A percentile compares a stretch with the other conserved stretches of the same genome.
Conservation (phyloP, 1,140 invertebrate species). For the Orussus abietinus region DNA sequence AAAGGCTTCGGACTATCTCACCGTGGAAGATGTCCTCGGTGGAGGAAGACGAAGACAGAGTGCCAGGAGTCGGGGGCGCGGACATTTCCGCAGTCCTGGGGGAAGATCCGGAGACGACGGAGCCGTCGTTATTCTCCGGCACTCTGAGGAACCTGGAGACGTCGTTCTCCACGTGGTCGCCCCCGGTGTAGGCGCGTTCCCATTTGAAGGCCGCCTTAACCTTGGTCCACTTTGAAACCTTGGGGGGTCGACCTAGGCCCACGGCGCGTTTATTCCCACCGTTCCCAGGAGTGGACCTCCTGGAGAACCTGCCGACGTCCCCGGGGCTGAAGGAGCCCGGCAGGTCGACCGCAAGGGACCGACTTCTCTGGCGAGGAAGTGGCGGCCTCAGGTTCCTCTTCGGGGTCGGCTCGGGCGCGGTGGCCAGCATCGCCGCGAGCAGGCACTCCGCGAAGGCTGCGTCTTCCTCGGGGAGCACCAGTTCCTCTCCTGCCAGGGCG, state of each 20-base stretch:
- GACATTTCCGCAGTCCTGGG: constrained; percentile 29
- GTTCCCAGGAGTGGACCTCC: too few relatives aligned
- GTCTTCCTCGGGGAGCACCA: constrained; percentile 25
- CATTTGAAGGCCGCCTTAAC: constrained; percentile 78
- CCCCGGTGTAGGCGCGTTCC: constrained; percentile 59
- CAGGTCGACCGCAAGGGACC: constrained; percentile 50
- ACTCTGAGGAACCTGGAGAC: constrained; percentile 51
- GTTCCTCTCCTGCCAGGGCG: constrained; percentile 14
- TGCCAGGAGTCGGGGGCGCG: constrained; percentile 42
- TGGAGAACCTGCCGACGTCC: too few relatives aligned
- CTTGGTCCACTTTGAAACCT: constrained; percentile 77
- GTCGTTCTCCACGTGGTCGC: constrained; percentile 34
- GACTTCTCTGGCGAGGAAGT: constrained; percentile 40
- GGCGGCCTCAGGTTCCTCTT: constrained; percentile 14
- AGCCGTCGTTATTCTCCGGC: constrained; percentile 29
- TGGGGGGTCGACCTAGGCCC: constrained; percentile 32
- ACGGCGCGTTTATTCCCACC: constrained; percentile 13
- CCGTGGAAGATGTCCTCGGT: constrained; percentile 49
- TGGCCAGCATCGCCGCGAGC: constrained; percentile 28
- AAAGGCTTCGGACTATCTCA: too few relatives aligned
- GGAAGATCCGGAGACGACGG: constrained; percentile 7
- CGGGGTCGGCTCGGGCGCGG: constrained; percentile 10
- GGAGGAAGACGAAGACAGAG: constrained; percentile 53
- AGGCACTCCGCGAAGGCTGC: constrained; percentile 34
- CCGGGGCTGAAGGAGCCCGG: neutral